Evolutionary conservation across 2,797 vertebrate species (phyloP).

Genomic region (Cryptoprocta ferox): DNA sequence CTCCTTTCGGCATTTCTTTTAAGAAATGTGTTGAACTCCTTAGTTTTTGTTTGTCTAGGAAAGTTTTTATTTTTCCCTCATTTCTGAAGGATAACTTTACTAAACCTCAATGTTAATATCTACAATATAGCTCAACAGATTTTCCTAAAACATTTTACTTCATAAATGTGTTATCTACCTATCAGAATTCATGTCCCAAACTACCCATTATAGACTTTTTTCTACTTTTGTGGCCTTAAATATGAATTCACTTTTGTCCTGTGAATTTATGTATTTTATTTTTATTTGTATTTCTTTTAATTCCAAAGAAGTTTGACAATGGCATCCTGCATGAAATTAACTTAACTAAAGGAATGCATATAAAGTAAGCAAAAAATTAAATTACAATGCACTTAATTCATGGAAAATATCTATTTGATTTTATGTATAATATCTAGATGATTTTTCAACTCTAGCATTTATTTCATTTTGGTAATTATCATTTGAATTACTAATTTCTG

Average conservation of each 20-base stretch:
- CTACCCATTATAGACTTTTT: neutral
- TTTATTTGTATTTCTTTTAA: neutral
- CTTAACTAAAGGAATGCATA: neutral
- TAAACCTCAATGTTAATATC: neutral
- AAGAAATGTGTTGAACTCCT: neutral
- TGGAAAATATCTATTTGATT: neutral
- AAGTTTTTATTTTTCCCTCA: neutral
- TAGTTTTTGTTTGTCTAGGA: neutral
- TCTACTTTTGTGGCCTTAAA: neutral
- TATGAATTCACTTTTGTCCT: neutral
- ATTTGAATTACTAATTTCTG: neutral
- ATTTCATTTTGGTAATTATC: neutral
- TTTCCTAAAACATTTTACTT: neutral
- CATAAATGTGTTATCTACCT: neutral
- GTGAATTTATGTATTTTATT: neutral
- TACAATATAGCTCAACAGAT: neutral
- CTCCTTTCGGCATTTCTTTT: neutral
- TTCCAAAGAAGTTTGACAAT: neutral
- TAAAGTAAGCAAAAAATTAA: slow-evolving; percentile 7
- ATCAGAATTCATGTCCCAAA: neutral
- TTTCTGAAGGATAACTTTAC: neutral
- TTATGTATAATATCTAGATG: neutral
- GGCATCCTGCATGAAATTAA: neutral
- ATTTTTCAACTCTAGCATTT: neutral
- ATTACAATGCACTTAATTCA: neutral